A percentile compares a stretch with the other conserved stretches of the same genome.
Evolutionary conservation across 2,113 vertebrate genomes (phyloP).

Genomic region (Indri indri): DNA sequence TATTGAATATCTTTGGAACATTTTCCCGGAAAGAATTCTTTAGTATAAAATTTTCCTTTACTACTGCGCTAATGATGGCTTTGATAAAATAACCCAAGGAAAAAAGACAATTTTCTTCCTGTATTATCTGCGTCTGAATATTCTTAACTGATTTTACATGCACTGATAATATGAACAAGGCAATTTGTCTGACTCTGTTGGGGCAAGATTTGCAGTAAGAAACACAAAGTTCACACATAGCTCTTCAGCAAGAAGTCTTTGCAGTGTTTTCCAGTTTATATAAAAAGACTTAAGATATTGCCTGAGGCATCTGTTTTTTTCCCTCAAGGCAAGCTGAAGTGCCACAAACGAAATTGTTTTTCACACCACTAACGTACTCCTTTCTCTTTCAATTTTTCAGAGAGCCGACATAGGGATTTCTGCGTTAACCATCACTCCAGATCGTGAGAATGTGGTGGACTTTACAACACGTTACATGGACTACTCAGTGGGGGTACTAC

Average conservation of each 20-base stretch:
- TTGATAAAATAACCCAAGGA: slow-evolving; percentile 12
- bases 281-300: not conserved
- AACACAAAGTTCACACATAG: not conserved
- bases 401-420: slow-evolving; percentile 97
- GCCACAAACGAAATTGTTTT: slow-evolving; percentile 37
- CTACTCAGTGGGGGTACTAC: slow-evolving; percentile 96
- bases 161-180: not conserved
- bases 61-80: not conserved
- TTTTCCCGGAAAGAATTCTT: slow-evolving; percentile 33
- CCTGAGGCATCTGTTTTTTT: slow-evolving; percentile 46
- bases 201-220: slow-evolving; percentile 33
- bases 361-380: slow-evolving; percentile 9
- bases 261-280: slow-evolving; percentile 40
- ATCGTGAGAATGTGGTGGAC: slow-evolving; percentile 97
- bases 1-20: not conserved
- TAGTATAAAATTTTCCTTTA: slow-evolving; percentile 16
- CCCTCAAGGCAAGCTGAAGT: slow-evolving; percentile 4
- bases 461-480: slow-evolving; percentile 99
- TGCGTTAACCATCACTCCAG: slow-evolving; percentile 97
- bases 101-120: slow-evolving; percentile 49
- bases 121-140: slow-evolving; percentile 34
- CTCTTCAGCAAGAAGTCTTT: slow-evolving; percentile 5
- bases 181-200: not conserved
- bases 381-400: slow-evolving; percentile 83
- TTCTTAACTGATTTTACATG: slow-evolving; percentile 47